Conservation (phyloP, 1,140 invertebrate species). For the Oscheius sp. region DNA sequence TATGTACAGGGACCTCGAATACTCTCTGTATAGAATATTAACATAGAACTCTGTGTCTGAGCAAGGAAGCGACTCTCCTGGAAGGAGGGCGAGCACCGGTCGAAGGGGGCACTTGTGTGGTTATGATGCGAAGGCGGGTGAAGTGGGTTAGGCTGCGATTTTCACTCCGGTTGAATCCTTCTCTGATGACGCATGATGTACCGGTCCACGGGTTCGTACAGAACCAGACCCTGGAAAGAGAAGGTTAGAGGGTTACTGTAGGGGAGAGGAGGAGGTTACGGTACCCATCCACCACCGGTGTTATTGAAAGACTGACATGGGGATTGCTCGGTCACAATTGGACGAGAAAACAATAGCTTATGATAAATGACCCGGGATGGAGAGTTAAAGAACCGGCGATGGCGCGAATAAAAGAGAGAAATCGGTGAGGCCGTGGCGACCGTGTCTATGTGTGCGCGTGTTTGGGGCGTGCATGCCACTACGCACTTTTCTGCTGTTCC, state of each 20-base stretch:
- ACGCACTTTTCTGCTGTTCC: conserved; percentile 45
- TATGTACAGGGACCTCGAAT: too few species aligned
- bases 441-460: background rate
- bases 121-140: background rate
- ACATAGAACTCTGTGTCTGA: too few species aligned
- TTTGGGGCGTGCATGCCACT: too few species aligned
- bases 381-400: too few species aligned
- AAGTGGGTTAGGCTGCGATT: background rate
- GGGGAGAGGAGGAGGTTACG: background rate
- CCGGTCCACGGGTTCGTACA: conserved; percentile 42
- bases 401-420: background rate
- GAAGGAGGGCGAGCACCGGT: conserved; percentile 3
- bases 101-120: background rate
- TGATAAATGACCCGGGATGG: too few species aligned
- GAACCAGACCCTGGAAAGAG: conserved; percentile 39
- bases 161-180: conserved; percentile 42
- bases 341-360: background rate
- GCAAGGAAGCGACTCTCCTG: background rate
- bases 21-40: too few species aligned
- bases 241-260: background rate
- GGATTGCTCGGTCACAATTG: conserved; percentile 1
- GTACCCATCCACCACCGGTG: background rate
- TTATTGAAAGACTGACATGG: background rate
- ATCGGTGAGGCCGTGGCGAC: background rate
- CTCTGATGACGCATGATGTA: conserved; percentile 38